phyloP scores from a whole-genome alignment of 2,113 vertebrate species.

The Phalacrocorax pelagicus region DNA sequence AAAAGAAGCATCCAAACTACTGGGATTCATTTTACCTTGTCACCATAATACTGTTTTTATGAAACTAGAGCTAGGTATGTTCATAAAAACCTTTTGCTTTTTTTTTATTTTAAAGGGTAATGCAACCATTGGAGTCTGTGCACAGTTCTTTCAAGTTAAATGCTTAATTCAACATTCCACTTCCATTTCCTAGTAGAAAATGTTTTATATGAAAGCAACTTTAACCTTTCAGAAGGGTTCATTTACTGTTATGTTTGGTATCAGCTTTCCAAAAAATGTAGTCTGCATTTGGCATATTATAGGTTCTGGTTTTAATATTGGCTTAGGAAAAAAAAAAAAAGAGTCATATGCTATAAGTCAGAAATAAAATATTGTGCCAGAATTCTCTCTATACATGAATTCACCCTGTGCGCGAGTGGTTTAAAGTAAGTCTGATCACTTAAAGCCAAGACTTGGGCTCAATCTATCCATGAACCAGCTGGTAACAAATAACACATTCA shows the following conservation, averaged over 20 bases:
- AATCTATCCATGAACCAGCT: slow-evolving; percentile 40
- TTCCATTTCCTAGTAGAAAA: slow-evolving; percentile 67
- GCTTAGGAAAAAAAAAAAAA: neutral
- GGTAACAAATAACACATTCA: slow-evolving; percentile 69
- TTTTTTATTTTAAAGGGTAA: slow-evolving; percentile 42
- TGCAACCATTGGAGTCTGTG: slow-evolving; percentile 22
- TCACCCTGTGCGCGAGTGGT: neutral
- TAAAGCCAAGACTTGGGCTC: slow-evolving; percentile 38
- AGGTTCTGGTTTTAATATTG: slow-evolving; percentile 66
- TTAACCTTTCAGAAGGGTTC: slow-evolving; percentile 64
- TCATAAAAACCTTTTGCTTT: slow-evolving; percentile 31
- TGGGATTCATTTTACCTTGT: slow-evolving; percentile 36
- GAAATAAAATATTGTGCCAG: slow-evolving; percentile 50
- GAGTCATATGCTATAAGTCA: slow-evolving; percentile 12
- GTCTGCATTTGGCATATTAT: neutral
- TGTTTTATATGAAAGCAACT: slow-evolving; percentile 66
- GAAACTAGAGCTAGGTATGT: slow-evolving; percentile 21
- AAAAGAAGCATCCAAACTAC: slow-evolving; percentile 17
- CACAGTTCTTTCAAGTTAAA: slow-evolving; percentile 57
- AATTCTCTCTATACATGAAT: slow-evolving; percentile 42
- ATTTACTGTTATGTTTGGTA: slow-evolving; percentile 65
- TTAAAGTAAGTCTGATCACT: slow-evolving; percentile 54
- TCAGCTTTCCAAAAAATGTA: slow-evolving; percentile 55
- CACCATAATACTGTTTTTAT: slow-evolving; percentile 52
- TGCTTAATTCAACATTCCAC: slow-evolving; percentile 55